A percentile compares a stretch with the other conserved stretches of the same genome.
These are phyloP conservation scores for Tretioscincus oriximinensis DNA, from an alignment of 2,113 vertebrate species.

Conservation along the genomic window DNA sequence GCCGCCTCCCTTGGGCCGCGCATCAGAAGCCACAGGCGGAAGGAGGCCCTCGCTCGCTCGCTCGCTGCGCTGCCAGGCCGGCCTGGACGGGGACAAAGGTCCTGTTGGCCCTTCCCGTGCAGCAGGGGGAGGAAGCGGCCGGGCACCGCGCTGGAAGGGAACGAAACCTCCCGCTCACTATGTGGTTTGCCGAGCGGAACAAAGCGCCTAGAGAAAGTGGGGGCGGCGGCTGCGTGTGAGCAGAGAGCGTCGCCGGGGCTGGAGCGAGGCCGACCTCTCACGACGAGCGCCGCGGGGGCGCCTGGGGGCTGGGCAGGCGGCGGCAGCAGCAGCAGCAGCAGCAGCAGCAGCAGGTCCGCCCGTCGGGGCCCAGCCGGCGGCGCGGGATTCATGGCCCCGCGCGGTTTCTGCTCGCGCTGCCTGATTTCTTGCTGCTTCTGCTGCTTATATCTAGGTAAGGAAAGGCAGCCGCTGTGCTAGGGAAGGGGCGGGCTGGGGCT, in stretches of 20 bases:
- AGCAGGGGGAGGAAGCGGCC: neutral
- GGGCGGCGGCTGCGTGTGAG: neutral
- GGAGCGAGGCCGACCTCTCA: too few species aligned
- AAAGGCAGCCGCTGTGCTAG: neutral
- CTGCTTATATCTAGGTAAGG: neutral
- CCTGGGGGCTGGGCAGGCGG: too few species aligned
- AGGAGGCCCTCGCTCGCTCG: neutral
- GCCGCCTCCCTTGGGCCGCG: too few species aligned
- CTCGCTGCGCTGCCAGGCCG: neutral
- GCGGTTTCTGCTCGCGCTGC: neutral
- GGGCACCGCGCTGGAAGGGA: rapidly evolving
- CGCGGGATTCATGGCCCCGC: neutral
- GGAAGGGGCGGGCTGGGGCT: neutral
- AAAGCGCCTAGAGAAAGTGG: neutral
- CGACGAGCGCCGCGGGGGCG: too few species aligned
- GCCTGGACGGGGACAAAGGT: neutral
- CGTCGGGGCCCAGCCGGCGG: neutral
- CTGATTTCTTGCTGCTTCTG: neutral
- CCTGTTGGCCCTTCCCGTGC: neutral
- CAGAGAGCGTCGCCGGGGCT: neutral
- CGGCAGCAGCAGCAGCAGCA: too few species aligned
- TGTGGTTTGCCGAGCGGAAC: too few species aligned
- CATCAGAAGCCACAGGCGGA: neutral
- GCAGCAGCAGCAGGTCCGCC: too few species aligned
- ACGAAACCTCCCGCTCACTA: neutral